phyloP scores from a whole-genome alignment of 2,113 vertebrate species.

The Dasyurus viverrinus region DNA sequence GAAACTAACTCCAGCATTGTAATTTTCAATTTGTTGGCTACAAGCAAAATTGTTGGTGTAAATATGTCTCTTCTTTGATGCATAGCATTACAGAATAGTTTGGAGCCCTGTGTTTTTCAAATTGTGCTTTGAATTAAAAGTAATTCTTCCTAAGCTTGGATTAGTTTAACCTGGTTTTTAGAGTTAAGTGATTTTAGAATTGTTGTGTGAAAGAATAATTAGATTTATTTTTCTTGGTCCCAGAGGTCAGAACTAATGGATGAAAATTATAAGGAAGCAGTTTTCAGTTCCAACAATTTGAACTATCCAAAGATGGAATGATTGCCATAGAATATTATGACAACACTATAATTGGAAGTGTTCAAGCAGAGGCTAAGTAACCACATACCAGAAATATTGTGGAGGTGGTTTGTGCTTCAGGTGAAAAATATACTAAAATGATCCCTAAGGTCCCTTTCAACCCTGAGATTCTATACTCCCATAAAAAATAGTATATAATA shows the following conservation, averaged over 20 bases:
- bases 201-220: background rate
- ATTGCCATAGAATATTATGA: background rate
- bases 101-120: background rate
- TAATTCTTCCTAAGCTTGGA: background rate
- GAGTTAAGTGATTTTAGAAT: background rate
- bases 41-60: background rate
- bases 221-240: background rate
- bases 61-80: background rate
- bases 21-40: background rate
- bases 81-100: background rate
- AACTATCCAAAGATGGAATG: background rate
- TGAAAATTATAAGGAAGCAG: background rate
- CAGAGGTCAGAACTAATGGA: background rate
- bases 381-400: background rate
- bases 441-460: background rate
- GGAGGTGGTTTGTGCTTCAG: background rate
- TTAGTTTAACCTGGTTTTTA: background rate
- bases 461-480: background rate
- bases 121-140: background rate
- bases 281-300: background rate
- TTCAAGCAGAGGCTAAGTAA: background rate
- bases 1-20: background rate
- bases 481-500: constrained; percentile 14
- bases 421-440: background rate
- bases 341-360: background rate